Percentiles rank a stretch among this genome's conserved stretches.
phyloP scores from a whole-genome alignment of 2,113 vertebrate species.

The Pseudopipra pipra region DNA sequence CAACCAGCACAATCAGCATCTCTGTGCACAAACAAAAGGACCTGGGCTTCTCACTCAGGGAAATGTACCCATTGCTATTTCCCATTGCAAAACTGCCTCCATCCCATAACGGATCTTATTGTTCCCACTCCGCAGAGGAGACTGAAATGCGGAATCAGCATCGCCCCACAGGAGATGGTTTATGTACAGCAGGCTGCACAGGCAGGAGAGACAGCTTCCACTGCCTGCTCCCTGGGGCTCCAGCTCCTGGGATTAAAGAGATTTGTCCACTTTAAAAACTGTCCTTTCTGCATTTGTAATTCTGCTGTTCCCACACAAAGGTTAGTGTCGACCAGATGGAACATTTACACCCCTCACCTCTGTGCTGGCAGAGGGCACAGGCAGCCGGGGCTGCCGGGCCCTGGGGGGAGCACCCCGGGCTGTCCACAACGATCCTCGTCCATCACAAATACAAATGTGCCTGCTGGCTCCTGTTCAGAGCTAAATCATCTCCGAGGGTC shows the following conservation, averaged over 20 bases:
- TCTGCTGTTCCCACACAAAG: neutral
- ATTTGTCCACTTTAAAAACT: conserved; percentile 4
- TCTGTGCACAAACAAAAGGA: neutral
- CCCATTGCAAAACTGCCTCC: neutral
- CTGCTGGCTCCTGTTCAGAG: conserved; percentile 21
- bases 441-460: neutral
- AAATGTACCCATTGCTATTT: neutral
- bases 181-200: neutral
- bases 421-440: neutral
- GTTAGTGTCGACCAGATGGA: fast-evolving
- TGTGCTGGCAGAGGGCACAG: neutral
- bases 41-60: neutral
- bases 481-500: neutral
- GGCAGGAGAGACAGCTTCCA: neutral
- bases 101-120: conserved; percentile 22
- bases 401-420: neutral
- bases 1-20: neutral
- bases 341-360: neutral
- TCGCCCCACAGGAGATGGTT: conserved; percentile 33
- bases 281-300: neutral
- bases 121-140: conserved; percentile 9
- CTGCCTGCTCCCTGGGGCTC: conserved; percentile 14
- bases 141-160: neutral
- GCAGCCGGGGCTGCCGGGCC: neutral
- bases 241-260: conserved; percentile 35